These are phyloP conservation scores for Keiferia lycopersicella DNA, from an alignment of 2,888 invertebrate genomes.

Conservation along the genomic window DNA sequence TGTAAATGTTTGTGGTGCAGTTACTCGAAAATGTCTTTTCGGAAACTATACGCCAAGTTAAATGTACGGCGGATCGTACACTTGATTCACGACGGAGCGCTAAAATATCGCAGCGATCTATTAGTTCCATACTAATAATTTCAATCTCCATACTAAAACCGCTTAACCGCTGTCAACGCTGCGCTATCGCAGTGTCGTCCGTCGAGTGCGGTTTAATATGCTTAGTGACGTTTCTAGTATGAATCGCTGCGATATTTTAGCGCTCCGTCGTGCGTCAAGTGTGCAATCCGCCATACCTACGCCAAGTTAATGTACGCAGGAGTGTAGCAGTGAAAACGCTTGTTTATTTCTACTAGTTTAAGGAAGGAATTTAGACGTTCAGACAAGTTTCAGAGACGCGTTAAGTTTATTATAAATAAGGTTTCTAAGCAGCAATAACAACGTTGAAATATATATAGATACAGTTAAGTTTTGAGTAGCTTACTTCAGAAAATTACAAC, in stretches of 20 bases:
- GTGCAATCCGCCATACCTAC: too few relatives aligned
- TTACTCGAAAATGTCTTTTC: constrained; percentile 24
- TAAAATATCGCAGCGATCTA: too few relatives aligned
- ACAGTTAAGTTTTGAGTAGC: background rate
- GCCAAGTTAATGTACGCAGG: constrained; percentile 16
- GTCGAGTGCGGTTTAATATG: too few relatives aligned
- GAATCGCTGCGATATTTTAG: too few relatives aligned
- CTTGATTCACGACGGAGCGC: too few relatives aligned
- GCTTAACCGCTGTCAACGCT: too few relatives aligned
- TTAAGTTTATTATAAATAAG: background rate
- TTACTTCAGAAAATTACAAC: background rate
- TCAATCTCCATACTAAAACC: too few relatives aligned
- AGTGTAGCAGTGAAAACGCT: constrained; percentile 19
- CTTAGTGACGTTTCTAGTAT: too few relatives aligned
- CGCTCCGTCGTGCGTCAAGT: too few relatives aligned
- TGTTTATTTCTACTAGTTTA: constrained; percentile 5
- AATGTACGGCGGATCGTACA: too few relatives aligned
- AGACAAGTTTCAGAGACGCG: background rate
- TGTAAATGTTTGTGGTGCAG: constrained; percentile 23
- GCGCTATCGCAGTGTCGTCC: too few relatives aligned
- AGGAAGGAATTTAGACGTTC: constrained; percentile 13
- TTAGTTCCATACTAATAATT: too few relatives aligned
- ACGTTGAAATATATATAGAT: background rate
- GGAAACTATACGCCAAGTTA: constrained; percentile 14
- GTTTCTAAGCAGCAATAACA: background rate